Evolutionary conservation across 2,888 invertebrate species (phyloP).

Genomic region (Troglohyphantes excavatus): DNA sequence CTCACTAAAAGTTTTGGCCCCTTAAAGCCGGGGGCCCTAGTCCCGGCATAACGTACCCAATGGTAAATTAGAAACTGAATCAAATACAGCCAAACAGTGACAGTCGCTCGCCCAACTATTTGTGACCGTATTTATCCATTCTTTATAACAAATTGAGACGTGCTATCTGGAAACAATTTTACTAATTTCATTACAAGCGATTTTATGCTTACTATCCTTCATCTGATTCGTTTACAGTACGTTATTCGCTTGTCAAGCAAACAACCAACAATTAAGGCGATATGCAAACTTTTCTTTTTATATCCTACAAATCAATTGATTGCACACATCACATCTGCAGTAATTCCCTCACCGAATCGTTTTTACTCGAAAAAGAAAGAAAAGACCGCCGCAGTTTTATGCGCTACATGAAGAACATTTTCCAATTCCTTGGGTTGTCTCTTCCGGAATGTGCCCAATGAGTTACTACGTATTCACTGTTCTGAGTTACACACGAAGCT

Average conservation of each 20-base stretch:
- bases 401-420: background rate
- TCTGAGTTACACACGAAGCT: constrained; percentile 65
- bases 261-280: background rate
- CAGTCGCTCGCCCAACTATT: too few relatives aligned
- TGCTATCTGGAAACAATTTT: too few relatives aligned
- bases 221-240: background rate
- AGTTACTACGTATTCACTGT: constrained; percentile 65
- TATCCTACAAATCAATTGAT: background rate
- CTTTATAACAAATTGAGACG: too few relatives aligned
- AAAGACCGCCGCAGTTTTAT: constrained; percentile 36
- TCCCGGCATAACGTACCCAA: too few relatives aligned
- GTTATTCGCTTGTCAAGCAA: background rate
- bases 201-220: background rate
- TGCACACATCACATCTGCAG: background rate
- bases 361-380: constrained; percentile 30
- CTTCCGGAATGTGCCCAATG: constrained; percentile 69
- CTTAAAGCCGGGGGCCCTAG: too few relatives aligned
- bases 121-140: too few relatives aligned
- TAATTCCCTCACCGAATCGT: background rate
- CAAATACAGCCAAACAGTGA: too few relatives aligned
- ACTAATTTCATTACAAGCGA: too few relatives aligned
- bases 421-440: constrained; percentile 73
- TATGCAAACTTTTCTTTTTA: background rate
- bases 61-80: too few relatives aligned
- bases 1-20: too few relatives aligned